Evolutionary conservation across 2,113 vertebrate species (phyloP), one percentile per base, ranked within the genome.

Genomic region (Tyto alba): DNA sequence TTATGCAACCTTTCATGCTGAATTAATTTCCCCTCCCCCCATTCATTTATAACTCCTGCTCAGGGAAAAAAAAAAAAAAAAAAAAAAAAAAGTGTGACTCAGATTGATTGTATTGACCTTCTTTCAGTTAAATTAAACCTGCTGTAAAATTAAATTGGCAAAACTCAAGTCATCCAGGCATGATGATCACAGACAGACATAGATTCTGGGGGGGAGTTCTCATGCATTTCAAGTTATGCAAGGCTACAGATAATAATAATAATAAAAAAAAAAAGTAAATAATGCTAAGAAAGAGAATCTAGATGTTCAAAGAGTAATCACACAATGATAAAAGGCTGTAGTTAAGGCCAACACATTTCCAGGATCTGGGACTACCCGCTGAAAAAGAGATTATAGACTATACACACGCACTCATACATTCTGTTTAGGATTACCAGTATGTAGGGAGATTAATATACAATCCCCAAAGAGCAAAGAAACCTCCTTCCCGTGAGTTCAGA

Each of bases 391-490:
- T 0, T 19, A 11, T 11, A 16, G 34, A 8, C 30, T 38, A 6
- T 43, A 15, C 11, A 5, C 9, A 10, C 13, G 20, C 25, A 10
- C 6, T 16, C 48, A 18, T 1, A 17, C 10, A 1, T 18, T 25
- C 60, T 76, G 47, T 26, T 41, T 47, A 48, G 26, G 22, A 53
- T 41, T 6, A 16, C 9, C 48, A 16, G 45, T 11, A 4, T 0
- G 1, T 0, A 22, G 55, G 21, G 9, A 50, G 15, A 45, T 30
- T 23, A 1, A 0, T 6, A 9, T 6, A 10, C 11, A 11, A 5
- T 6, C 48, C 29, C 30, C 30, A 56, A 16, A 63, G 38, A 34
- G 3, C n/a, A 63, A 52, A 77, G 19, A 17, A 56, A 12, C 32
- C 30, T 19, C 30, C 22, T 17, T 32, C 16, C 5, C 6, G 4